phyloP scores from a whole-genome alignment of 2,113 vertebrate species.

The Calyptommatus sinebrachiatus region DNA sequence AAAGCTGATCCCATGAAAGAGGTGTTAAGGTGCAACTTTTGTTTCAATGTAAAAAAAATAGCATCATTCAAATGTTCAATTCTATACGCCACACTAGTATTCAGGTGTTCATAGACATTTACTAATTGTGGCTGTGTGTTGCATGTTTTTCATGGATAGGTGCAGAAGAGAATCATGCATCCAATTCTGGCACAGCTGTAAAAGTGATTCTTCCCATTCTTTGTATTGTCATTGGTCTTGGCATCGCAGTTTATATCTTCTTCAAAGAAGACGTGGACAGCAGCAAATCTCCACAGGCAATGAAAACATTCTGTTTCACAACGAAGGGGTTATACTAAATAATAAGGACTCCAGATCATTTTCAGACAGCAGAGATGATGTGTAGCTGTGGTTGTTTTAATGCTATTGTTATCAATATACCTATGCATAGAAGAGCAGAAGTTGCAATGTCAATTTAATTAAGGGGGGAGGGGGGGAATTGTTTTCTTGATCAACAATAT shows the following conservation, averaged over 20 bases:
- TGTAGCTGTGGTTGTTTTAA: not conserved
- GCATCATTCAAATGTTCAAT: not conserved
- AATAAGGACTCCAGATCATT: slow-evolving; percentile 82
- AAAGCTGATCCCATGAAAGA: no score
- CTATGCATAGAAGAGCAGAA: not conserved
- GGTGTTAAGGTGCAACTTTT: no score
- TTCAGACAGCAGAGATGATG: slow-evolving; percentile 45
- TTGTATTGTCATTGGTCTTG: slow-evolving; percentile 69
- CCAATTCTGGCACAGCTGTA: slow-evolving; percentile 62
- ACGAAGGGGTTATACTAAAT: slow-evolving; percentile 60
- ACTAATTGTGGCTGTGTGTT: no score
- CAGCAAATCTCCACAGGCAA: slow-evolving; percentile 71
- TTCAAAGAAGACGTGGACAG: slow-evolving; percentile 72
- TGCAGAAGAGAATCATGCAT: slow-evolving; percentile 24
- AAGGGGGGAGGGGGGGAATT: not conserved
- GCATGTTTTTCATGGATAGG: not conserved
- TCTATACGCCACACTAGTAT: not conserved
- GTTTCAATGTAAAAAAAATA: no score
- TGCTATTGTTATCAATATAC: not conserved
- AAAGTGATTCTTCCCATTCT: slow-evolving; percentile 75
- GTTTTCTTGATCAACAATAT: not conserved
- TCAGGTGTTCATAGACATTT: not conserved
- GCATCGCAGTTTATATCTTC: slow-evolving; percentile 76
- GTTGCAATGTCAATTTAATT: not conserved
- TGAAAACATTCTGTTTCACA: slow-evolving; percentile 86